phyloP scores from a whole-genome alignment of 2,113 vertebrate genomes.

The Calidris pugnax region DNA sequence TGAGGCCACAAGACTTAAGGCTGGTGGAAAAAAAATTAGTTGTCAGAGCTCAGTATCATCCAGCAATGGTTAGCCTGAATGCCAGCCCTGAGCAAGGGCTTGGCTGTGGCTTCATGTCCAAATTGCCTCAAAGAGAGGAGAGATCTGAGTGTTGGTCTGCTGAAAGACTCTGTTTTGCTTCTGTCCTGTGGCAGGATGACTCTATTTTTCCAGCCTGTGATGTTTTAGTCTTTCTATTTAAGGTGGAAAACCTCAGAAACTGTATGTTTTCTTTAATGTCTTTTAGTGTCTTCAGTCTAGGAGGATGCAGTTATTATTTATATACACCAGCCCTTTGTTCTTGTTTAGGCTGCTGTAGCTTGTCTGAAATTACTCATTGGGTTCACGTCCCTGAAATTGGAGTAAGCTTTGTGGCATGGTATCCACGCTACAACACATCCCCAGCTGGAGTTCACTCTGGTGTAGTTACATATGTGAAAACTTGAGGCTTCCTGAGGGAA shows the following conservation, averaged over 20 bases:
- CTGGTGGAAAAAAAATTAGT: neutral
- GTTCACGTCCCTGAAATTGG: neutral
- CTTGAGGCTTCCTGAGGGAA: neutral
- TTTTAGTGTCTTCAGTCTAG: neutral
- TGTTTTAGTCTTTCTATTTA: slow-evolving; percentile 47
- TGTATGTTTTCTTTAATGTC: slow-evolving; percentile 30
- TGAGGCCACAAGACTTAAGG: neutral
- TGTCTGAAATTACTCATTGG: slow-evolving; percentile 16
- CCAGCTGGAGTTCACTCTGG: neutral
- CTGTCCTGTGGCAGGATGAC: slow-evolving; percentile 14
- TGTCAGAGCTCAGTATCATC: neutral
- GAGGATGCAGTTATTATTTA: slow-evolving; percentile 20
- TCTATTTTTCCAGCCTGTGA: slow-evolving; percentile 9
- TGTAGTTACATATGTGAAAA: accelerated
- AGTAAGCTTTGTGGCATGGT: neutral
- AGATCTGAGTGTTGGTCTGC: neutral
- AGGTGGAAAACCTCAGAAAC: slow-evolving; percentile 41
- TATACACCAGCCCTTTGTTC: slow-evolving; percentile 18
- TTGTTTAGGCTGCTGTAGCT: slow-evolving; percentile 35
- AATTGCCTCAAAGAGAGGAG: neutral
- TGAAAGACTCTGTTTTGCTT: slow-evolving; percentile 5
- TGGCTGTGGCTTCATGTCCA: neutral
- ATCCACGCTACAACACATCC: neutral
- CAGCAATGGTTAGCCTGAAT: neutral
- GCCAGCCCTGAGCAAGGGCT: neutral